A percentile compares a stretch with the other conserved stretches of the same genome.
These are phyloP conservation scores for Hyphantria cunea DNA, from an alignment of 1,140 invertebrate species.

Conservation along the genomic window DNA sequence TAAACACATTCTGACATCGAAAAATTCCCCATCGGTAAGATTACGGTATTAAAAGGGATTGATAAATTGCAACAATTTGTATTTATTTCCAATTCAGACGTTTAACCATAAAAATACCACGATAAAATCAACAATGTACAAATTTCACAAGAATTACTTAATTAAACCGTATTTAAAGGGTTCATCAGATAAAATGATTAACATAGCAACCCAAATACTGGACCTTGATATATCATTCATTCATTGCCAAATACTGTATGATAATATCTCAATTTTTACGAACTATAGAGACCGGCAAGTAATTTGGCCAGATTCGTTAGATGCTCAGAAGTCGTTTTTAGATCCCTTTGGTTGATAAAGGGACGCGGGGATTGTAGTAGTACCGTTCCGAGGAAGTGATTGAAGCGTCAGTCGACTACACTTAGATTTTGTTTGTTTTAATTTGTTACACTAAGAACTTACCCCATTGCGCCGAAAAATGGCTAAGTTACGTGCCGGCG, in stretches of 20 bases:
- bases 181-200: constrained; percentile 65
- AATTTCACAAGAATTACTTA: constrained; percentile 52
- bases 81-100: constrained; percentile 20
- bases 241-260: constrained; percentile 43
- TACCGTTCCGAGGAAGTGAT: no score
- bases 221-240: constrained; percentile 69
- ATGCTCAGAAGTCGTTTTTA: no score
- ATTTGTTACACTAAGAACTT: no score
- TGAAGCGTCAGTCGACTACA: no score
- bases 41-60: constrained; percentile 22
- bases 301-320: no score
- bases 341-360: no score
- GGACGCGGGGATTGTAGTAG: no score
- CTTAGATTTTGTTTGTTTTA: no score
- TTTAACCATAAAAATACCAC: constrained; percentile 7
- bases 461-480: no score
- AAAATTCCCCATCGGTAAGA: constrained; percentile 20
- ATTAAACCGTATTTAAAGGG: constrained; percentile 46
- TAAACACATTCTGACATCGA: constrained; percentile 22
- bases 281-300: no score
- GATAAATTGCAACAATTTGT: constrained; percentile 27
- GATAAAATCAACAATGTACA: constrained; percentile 42
- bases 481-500: no score
- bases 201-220: constrained; percentile 60
- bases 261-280: constrained; percentile 58